These are phyloP conservation scores for Mycteria americana DNA, from an alignment of 2,797 vertebrate species.

Conservation along the genomic window DNA sequence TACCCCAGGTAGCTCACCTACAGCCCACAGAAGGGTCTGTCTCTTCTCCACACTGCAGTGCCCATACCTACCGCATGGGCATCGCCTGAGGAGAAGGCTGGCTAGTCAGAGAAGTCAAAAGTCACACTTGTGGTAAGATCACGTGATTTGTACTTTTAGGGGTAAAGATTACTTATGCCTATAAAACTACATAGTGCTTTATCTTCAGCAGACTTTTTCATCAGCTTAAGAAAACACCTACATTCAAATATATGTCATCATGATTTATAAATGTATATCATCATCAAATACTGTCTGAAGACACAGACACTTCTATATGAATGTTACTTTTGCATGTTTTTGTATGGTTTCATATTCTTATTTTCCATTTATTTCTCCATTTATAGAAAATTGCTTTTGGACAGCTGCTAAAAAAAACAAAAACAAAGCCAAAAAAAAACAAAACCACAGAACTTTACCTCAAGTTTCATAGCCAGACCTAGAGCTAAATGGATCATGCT, in stretches of 20 bases:
- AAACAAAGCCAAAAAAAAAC: neutral
- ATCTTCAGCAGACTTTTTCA: neutral
- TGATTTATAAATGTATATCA: neutral
- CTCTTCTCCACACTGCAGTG: neutral
- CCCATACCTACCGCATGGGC: rapidly evolving
- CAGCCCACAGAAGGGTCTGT: neutral
- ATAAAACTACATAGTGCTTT: neutral
- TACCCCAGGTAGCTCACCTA: neutral
- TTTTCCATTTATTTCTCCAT: neutral
- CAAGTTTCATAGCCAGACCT: neutral
- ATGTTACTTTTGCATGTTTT: neutral
- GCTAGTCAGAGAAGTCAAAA: neutral
- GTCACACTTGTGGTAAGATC: neutral
- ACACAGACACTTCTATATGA: neutral
- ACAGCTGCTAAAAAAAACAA: neutral
- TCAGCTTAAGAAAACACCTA: neutral
- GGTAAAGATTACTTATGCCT: neutral
- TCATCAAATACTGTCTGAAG: neutral
- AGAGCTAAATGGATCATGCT: neutral
- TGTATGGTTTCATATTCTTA: neutral
- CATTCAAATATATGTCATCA: neutral
- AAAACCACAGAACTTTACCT: neutral
- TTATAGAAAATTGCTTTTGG: neutral
- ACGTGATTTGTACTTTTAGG: neutral
- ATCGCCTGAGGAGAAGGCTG: neutral